These are phyloP conservation scores for Halocynthia roretzi DNA, from an alignment of 23 tunicate species.

Conservation along the genomic window DNA sequence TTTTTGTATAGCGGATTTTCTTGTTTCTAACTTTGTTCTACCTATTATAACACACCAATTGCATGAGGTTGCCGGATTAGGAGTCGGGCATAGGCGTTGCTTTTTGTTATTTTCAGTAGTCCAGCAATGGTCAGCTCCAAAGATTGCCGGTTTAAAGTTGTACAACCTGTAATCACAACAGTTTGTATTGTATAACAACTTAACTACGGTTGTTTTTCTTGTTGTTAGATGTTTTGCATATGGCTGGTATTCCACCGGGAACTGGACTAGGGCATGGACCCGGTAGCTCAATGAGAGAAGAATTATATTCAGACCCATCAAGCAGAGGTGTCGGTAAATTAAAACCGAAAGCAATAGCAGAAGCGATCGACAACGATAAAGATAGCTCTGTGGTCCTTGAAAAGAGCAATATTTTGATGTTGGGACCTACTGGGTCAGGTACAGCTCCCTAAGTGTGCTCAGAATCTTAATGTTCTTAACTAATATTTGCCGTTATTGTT, in stretches of 20 bases:
- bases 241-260: slow-evolving; percentile 52
- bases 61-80: no score
- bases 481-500: neutral
- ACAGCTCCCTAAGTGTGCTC: neutral
- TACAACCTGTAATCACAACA: no score
- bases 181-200: no score
- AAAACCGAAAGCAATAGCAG: slow-evolving; percentile 25
- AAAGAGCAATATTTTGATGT: slow-evolving; percentile 87
- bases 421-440: slow-evolving; percentile 99
- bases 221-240: slow-evolving; percentile 68
- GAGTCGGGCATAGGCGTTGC: no score
- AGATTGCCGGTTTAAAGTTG: no score
- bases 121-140: no score
- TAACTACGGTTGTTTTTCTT: neutral
- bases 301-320: neutral
- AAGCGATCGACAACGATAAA: slow-evolving; percentile 10
- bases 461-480: neutral
- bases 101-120: no score
- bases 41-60: no score
- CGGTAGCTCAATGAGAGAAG: slow-evolving; percentile 8
- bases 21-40: no score
- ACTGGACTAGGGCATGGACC: neutral
- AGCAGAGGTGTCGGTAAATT: slow-evolving; percentile 1
- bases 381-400: slow-evolving; percentile 52
- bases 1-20: no score